Conservation (phyloP, 2,113 vertebrate genomes). For the Neomonachus schauinslandi region DNA sequence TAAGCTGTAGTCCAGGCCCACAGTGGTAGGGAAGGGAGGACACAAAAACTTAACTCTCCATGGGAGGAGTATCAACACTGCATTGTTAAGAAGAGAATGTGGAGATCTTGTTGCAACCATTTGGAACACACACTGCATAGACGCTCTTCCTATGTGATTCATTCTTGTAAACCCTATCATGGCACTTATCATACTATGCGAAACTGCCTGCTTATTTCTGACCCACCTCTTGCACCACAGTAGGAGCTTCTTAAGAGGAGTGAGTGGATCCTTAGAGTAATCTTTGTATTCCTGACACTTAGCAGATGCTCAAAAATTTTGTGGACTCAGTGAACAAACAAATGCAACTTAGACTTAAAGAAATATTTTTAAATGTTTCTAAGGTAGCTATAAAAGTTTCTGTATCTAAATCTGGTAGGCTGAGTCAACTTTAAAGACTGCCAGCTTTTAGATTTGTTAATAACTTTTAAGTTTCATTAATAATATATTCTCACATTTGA, state of each 20-base stretch:
- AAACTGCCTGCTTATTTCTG: not conserved
- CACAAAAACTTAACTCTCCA: not conserved
- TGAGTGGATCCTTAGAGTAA: not conserved
- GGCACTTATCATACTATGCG: not conserved
- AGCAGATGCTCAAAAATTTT: not conserved
- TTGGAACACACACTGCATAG: not conserved
- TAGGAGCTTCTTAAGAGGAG: not conserved
- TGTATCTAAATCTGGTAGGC: not conserved
- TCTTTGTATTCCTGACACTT: not conserved
- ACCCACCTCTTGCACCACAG: not conserved
- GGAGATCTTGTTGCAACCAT: not conserved
- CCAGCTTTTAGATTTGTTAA: not conserved
- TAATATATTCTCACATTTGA: not conserved
- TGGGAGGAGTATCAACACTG: not conserved
- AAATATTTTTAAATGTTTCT: not conserved
- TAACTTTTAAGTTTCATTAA: conserved; percentile 1
- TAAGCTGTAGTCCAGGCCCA: not conserved
- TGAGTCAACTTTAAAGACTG: not conserved
- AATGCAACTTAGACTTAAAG: not conserved
- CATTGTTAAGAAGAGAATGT: not conserved
- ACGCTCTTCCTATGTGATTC: not conserved
- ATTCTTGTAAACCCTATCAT: not conserved
- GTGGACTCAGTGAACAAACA: conserved; percentile 5
- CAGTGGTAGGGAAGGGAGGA: not conserved
- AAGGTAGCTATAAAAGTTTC: not conserved